Conservation (phyloP, 2,888 invertebrate genomes). For the Athalia cordata region DNA sequence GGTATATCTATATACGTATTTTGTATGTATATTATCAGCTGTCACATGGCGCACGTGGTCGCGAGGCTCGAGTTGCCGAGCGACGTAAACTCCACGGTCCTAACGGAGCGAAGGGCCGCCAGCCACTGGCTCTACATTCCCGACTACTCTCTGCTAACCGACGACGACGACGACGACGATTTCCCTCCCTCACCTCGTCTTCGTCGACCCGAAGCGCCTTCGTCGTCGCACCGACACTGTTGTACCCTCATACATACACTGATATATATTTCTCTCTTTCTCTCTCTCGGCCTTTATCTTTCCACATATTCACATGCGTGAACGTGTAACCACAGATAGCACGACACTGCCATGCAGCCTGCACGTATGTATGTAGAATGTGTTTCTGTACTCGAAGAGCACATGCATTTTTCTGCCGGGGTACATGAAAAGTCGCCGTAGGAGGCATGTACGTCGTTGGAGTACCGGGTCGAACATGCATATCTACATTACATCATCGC, state of each 20-base stretch:
- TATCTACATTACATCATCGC: neutral
- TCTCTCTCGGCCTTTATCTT: conserved; percentile 1
- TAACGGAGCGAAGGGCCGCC: conserved; percentile 70
- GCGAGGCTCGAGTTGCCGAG: conserved; percentile 86
- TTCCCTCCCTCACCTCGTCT: conserved; percentile 66
- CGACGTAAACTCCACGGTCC: conserved; percentile 76
- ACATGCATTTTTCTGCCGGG: conserved; percentile 11
- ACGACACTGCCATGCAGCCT: too few species aligned
- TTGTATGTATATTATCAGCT: conserved; percentile 52
- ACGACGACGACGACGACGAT: conserved; percentile 72
- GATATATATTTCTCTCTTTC: neutral
- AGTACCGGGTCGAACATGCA: conserved; percentile 12
- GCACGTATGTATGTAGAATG: neutral
- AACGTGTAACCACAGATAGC: neutral
- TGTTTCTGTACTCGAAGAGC: neutral
- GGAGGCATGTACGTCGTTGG: neutral
- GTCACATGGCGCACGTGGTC: conserved; percentile 72
- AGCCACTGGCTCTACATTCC: conserved; percentile 64
- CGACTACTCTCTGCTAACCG: conserved; percentile 57
- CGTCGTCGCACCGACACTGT: neutral
- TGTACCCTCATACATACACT: neutral
- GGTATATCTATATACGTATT: neutral
- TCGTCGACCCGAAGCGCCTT: conserved; percentile 1
- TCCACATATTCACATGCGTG: neutral
- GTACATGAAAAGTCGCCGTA: neutral